These are phyloP conservation scores for Scelioninae gen. 1 DNA, from an alignment of 2,888 invertebrate genomes.

Conservation along the genomic window DNA sequence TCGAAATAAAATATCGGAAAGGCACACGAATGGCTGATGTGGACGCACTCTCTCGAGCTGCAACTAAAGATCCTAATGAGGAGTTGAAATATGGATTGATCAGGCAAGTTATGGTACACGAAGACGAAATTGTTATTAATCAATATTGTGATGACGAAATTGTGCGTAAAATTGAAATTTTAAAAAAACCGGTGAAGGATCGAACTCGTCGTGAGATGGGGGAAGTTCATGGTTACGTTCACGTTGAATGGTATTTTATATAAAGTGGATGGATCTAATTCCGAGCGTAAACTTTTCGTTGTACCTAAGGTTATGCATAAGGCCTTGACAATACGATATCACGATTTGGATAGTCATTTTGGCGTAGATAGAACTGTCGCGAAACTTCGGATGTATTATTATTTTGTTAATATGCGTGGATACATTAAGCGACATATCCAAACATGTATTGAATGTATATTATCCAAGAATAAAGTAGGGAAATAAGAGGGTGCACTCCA, in stretches of 20 bases:
- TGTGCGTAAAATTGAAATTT: background rate
- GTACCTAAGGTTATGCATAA: slow-evolving; percentile 30
- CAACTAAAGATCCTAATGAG: background rate
- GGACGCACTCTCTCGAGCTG: background rate
- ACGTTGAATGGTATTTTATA: background rate
- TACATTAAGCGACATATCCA: slow-evolving; percentile 10
- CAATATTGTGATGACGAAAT: background rate
- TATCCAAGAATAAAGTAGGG: slow-evolving; percentile 1
- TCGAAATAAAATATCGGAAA: slow-evolving; percentile 16
- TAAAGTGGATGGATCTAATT: background rate
- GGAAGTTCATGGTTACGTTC: background rate
- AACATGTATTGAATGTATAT: slow-evolving; percentile 2
- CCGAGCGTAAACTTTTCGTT: slow-evolving; percentile 2
- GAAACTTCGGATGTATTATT: slow-evolving; percentile 10
- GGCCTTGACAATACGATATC: slow-evolving; percentile 43
- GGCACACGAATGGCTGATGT: background rate
- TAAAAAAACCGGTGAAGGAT: background rate
- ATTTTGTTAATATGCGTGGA: background rate
- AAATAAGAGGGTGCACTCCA: background rate
- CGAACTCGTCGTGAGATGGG: background rate
- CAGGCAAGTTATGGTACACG: background rate
- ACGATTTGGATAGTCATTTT: slow-evolving; percentile 69
- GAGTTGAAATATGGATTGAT: background rate
- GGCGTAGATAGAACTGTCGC: slow-evolving; percentile 63
- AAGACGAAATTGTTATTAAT: background rate